phyloP scores from a whole-genome alignment of 2,797 vertebrate genomes.

The Xiphorhynchus erythropygius region DNA sequence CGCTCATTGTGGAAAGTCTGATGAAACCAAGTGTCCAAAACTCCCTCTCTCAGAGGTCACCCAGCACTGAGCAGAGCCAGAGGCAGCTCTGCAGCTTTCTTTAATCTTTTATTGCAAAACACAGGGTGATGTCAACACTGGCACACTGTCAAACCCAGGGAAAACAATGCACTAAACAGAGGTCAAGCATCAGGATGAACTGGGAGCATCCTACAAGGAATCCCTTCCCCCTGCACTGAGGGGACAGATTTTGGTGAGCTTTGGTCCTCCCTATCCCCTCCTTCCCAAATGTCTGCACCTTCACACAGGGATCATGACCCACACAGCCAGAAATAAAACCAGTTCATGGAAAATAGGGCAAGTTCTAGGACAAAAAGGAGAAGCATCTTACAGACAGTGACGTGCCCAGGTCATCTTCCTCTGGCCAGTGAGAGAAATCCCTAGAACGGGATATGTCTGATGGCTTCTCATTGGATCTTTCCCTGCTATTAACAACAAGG shows the following conservation, averaged over 20 bases:
- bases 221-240: not conserved
- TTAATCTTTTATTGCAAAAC: constrained; percentile 37
- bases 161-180: constrained; percentile 18
- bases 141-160: not conserved
- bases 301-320: not conserved
- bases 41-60: not conserved
- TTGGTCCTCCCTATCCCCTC: not conserved
- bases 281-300: not conserved
- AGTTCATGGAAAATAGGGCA: not conserved
- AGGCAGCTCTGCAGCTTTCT: constrained; percentile 3
- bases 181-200: not conserved
- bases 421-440: constrained; percentile 69
- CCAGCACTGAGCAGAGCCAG: not conserved
- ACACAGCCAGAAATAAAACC: not conserved
- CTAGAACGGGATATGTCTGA: constrained; percentile 46
- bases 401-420: constrained; percentile 58
- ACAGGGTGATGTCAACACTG: constrained; percentile 9
- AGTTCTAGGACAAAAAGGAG: constrained; percentile 22
- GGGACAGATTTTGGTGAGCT: not conserved
- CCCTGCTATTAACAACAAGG: constrained; percentile 62
- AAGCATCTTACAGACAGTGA: constrained; percentile 78
- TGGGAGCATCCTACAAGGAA: not conserved
- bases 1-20: not conserved
- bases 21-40: constrained; percentile 13
- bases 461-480: constrained; percentile 65